phyloP scores from a whole-genome alignment of 2,888 invertebrate genomes.

The Eristalis tenax region DNA sequence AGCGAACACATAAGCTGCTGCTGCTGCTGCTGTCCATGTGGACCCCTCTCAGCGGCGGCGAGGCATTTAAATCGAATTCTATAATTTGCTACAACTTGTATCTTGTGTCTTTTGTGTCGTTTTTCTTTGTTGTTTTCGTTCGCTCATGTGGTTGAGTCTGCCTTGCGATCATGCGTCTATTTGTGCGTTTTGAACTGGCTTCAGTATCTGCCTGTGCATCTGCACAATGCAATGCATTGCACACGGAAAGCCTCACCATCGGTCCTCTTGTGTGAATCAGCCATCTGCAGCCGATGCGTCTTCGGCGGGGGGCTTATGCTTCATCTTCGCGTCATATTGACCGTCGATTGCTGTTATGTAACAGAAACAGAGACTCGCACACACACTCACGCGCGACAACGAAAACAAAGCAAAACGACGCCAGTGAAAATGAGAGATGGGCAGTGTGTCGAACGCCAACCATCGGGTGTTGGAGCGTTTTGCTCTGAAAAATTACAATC shows the following conservation, averaged over 20 bases:
- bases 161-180: constrained; percentile 19
- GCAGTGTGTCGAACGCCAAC: constrained; percentile 42
- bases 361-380: background rate
- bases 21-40: background rate
- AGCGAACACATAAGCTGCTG: background rate
- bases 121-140: background rate
- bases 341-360: constrained; percentile 50
- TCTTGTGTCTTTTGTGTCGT: constrained; percentile 6
- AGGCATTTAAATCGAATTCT: constrained; percentile 58
- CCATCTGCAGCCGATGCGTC: background rate
- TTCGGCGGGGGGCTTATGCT: constrained; percentile 17
- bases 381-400: background rate
- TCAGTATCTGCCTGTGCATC: background rate
- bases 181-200: constrained; percentile 63
- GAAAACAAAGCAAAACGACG: constrained; percentile 43
- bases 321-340: constrained; percentile 26
- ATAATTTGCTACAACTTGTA: constrained; percentile 57
- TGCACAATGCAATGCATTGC: background rate
- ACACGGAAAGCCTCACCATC: no score
- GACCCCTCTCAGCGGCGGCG: constrained; percentile 14
- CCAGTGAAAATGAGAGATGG: constrained; percentile 67
- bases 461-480: no score
- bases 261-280: no score
- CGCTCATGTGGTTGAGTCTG: background rate
- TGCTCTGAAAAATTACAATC: constrained; percentile 23